A percentile compares a stretch with the other conserved stretches of the same genome.
These are phyloP conservation scores for Thunnus thynnus DNA, from an alignment of 2,113 vertebrate species.

Conservation along the genomic window DNA sequence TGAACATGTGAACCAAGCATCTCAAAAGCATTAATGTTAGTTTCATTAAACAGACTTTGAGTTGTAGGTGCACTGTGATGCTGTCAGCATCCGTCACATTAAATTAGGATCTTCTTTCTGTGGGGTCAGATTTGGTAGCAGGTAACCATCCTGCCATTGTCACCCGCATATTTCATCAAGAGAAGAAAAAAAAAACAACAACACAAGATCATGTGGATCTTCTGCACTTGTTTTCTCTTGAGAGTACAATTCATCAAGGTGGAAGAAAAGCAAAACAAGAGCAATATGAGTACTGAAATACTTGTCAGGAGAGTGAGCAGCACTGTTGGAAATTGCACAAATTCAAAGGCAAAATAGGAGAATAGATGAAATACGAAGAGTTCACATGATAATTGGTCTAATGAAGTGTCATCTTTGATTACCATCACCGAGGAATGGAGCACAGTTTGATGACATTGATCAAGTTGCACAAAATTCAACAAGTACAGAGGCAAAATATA, in stretches of 20 bases:
- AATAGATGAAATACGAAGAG: conserved; percentile 53
- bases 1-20: conserved; percentile 18
- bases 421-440: background rate
- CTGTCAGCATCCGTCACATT: conserved; percentile 61
- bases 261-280: conserved; percentile 69
- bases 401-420: conserved; percentile 63
- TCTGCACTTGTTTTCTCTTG: conserved; percentile 65
- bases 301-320: conserved; percentile 62
- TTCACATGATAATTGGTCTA: conserved; percentile 70
- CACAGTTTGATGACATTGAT: conserved; percentile 12
- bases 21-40: conserved; percentile 55
- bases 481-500: conserved; percentile 4
- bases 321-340: conserved; percentile 39
- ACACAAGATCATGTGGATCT: conserved; percentile 59
- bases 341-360: conserved; percentile 58
- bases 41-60: conserved; percentile 59
- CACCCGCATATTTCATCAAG: conserved; percentile 74
- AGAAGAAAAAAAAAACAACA: conserved; percentile 39
- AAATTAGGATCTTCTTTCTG: conserved; percentile 56
- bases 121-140: conserved; percentile 62
- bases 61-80: conserved; percentile 24
- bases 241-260: conserved; percentile 76
- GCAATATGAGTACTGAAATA: conserved; percentile 81
- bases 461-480: background rate
- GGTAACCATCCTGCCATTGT: conserved; percentile 67